These are phyloP conservation scores for Saccostrea echinata DNA, from an alignment of 1,140 invertebrate species.

Conservation along the genomic window DNA sequence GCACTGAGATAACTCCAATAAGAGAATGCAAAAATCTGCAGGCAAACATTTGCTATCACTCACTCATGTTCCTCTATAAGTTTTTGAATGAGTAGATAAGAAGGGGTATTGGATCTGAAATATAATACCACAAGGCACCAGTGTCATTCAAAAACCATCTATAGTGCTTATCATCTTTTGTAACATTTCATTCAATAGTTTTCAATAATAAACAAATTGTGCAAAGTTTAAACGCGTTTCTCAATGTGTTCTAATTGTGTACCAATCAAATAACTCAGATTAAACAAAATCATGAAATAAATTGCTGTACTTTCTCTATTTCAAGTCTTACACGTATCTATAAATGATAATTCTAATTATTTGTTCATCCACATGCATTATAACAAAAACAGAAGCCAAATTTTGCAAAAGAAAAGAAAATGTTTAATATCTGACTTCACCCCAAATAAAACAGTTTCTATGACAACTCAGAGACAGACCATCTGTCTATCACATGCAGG, in stretches of 20 bases:
- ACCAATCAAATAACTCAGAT: too few relatives aligned
- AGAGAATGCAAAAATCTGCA: neutral
- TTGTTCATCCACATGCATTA: slow-evolving; percentile 7
- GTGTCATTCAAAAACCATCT: slow-evolving; percentile 13
- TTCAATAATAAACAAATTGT: neutral
- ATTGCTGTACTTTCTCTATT: too few relatives aligned
- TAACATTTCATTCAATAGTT: too few relatives aligned
- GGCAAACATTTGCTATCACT: slow-evolving; percentile 58
- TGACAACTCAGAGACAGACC: neutral
- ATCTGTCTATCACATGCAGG: neutral
- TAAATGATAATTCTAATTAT: neutral
- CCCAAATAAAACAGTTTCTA: slow-evolving; percentile 3
- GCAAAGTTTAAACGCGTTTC: too few relatives aligned
- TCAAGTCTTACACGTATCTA: neutral
- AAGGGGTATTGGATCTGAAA: slow-evolving; percentile 59
- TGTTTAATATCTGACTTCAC: neutral
- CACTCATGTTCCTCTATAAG: slow-evolving; percentile 75
- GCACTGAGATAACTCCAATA: neutral
- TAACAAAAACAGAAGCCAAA: neutral
- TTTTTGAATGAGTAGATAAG: slow-evolving; percentile 69
- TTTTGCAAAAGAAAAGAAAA: neutral
- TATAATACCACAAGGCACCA: slow-evolving; percentile 74
- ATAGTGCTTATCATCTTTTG: neutral
- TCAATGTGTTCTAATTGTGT: too few relatives aligned
- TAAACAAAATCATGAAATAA: too few relatives aligned